Base-by-base conservation (phyloP, 2,888 invertebrate species). In the Leptinotarsa tumamoca region DNA sequence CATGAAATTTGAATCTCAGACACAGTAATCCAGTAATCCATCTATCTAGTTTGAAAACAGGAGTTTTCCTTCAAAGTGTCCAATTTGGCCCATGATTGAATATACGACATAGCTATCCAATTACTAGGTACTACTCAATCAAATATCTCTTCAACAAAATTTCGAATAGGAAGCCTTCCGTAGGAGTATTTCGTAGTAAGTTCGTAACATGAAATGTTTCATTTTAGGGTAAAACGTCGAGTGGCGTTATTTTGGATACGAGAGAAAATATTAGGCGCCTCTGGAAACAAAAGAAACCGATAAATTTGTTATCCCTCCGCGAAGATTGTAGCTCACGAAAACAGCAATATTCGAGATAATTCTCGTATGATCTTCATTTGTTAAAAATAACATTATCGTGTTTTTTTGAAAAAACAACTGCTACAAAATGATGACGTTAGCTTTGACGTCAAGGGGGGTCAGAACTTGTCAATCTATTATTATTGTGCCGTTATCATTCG, bases 371-470 rank as follows among this genome's bases (percentile, higher is more conserved):
- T 69, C 54, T 27, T 21, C 52, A 43, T 33, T 69, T 33, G 18
- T 69, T 27, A 15, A 69, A 54, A 69, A 69, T 69, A 69, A 51
- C 56, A 27, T 69, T 33, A 69, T 69, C 69, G 27, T 21, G 56
- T 43, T 63, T 63, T 63, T 21, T 63, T 63, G 43, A 63, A 63
- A 63, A 63, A 63, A 69, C 33, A 69, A 69, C 69, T 69, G 43
- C 56, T 56, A 21, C n/a, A 56, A 43, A 10, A 15, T 43, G 7
- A 14, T 56, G 69, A 69, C 56, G 56, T 56, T 18, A 18, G n/a
- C 51, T n/a, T 43, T 69, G 69, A 69, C 69, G 69, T 69, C 43
- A 69, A 56, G 17, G 63, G 68, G 51, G 69, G 69, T 69, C 69
- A 69, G 56, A 69, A 54, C 56, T 33, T 56, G 54, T 33, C 27